Evolutionary conservation across 2,888 invertebrate species (phyloP).

Genomic region (Trissolcus japonicus): DNA sequence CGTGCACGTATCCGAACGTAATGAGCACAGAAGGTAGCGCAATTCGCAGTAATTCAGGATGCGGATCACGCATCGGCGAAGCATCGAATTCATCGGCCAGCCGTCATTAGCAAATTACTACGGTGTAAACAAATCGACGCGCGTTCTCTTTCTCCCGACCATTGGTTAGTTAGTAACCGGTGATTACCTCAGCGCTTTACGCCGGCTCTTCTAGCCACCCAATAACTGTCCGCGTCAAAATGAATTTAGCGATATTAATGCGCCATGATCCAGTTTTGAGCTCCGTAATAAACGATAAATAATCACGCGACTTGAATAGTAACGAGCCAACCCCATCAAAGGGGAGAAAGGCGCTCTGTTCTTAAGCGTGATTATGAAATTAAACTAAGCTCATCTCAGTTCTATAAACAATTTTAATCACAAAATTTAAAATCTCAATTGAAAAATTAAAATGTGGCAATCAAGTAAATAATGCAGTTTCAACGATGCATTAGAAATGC

Average conservation of each 20-base stretch:
- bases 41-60: conserved; percentile 47
- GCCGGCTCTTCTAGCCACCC: conserved; percentile 69
- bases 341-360: conserved; percentile 21
- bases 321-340: conserved; percentile 27
- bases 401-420: conserved; percentile 32
- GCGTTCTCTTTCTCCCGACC: conserved; percentile 48
- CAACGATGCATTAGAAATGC: no score
- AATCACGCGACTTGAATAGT: conserved; percentile 56
- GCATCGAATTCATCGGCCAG: conserved; percentile 60
- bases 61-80: conserved; percentile 64
- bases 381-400: conserved; percentile 43
- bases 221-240: conserved; percentile 67
- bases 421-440: conserved; percentile 22
- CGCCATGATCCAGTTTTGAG: conserved; percentile 46
- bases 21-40: conserved; percentile 4
- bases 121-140: conserved; percentile 73
- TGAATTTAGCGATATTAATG: conserved; percentile 65
- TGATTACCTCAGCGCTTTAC: conserved; percentile 70
- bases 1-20: conserved; percentile 10
- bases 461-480: not conserved
- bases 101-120: conserved; percentile 74
- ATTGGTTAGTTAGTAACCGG: conserved; percentile 68
- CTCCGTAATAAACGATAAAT: conserved; percentile 59
- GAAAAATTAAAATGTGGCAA: not conserved
- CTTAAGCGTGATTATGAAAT: conserved; percentile 47